Evolutionary conservation across 2,888 invertebrate genomes (phyloP).

Genomic region (Dryobota labecula): DNA sequence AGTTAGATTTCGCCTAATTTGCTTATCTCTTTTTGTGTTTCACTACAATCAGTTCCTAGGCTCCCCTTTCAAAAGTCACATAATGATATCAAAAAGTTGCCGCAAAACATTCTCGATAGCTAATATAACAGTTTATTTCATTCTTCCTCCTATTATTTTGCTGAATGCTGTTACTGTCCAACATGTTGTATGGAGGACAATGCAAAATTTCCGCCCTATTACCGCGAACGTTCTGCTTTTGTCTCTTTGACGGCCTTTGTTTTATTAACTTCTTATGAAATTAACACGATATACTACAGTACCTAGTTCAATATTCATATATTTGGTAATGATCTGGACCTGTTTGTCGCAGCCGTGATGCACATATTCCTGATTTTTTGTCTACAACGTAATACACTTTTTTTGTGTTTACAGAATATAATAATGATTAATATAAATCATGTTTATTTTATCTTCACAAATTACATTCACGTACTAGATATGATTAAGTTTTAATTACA

Average conservation of each 20-base stretch:
- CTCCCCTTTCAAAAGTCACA: not conserved
- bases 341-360: not conserved
- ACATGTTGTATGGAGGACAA: not conserved
- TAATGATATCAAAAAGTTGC: not conserved
- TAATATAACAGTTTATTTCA: not conserved
- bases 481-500: too few relatives aligned
- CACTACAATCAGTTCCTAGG: not conserved
- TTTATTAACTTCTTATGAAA: not conserved
- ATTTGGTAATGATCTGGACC: not conserved
- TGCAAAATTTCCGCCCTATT: not conserved
- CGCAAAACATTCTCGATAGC: not conserved
- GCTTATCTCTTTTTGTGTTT: not conserved
- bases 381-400: too few relatives aligned
- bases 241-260: not conserved
- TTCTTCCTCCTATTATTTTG: not conserved
- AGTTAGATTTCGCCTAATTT: not conserved
- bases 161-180: not conserved
- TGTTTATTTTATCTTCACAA: too few relatives aligned
- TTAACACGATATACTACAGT: not conserved
- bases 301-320: not conserved
- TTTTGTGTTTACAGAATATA: too few relatives aligned
- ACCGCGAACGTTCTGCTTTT: not conserved
- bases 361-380: not conserved
- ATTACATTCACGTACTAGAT: too few relatives aligned
- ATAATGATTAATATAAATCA: too few relatives aligned